Percentiles rank a stretch among this genome's conserved stretches.
phyloP scores from a whole-genome alignment of 2,888 invertebrate genomes.

The Ariolimax columbianus region DNA sequence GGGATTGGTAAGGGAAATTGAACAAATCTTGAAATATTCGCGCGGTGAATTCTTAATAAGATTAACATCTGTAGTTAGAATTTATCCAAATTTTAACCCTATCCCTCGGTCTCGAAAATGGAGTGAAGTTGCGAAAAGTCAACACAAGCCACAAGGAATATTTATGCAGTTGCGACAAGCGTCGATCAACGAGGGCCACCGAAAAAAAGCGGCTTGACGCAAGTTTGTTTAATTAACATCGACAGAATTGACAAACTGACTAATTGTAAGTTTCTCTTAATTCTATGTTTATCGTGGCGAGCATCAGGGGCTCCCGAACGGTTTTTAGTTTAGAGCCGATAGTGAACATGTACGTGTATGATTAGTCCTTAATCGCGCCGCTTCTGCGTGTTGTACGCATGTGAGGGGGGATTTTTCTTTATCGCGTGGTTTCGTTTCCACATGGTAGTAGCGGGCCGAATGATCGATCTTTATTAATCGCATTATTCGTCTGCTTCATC shows the following conservation, averaged over 20 bases:
- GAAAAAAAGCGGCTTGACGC: slow-evolving; percentile 12
- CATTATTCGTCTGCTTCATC: too few relatives aligned
- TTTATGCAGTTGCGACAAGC: slow-evolving; percentile 6
- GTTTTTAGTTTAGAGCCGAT: too few relatives aligned
- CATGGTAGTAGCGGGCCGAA: too few relatives aligned
- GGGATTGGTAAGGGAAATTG: neutral
- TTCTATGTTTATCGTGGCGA: slow-evolving; percentile 20
- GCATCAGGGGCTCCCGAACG: neutral
- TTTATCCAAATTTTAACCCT: slow-evolving; percentile 17
- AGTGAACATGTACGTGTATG: too few relatives aligned
- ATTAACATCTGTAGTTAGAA: slow-evolving; percentile 19
- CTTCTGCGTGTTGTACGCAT: too few relatives aligned
- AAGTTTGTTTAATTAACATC: slow-evolving; percentile 35
- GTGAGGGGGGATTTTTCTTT: too few relatives aligned
- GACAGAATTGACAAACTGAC: slow-evolving; percentile 22
- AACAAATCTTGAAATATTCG: slow-evolving; percentile 21
- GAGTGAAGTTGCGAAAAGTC: slow-evolving; percentile 38
- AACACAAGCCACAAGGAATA: slow-evolving; percentile 19
- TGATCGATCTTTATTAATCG: too few relatives aligned
- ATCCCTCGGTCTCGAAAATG: neutral
- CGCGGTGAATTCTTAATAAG: slow-evolving; percentile 33
- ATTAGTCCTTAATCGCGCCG: too few relatives aligned
- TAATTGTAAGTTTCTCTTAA: slow-evolving; percentile 16
- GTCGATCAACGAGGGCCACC: slow-evolving; percentile 3
- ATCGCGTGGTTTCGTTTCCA: too few relatives aligned